A percentile compares a stretch with the other conserved stretches of the same genome.
These are phyloP conservation scores for Irena cyanogastra DNA, from an alignment of 2,113 vertebrate species.

Conservation along the genomic window DNA sequence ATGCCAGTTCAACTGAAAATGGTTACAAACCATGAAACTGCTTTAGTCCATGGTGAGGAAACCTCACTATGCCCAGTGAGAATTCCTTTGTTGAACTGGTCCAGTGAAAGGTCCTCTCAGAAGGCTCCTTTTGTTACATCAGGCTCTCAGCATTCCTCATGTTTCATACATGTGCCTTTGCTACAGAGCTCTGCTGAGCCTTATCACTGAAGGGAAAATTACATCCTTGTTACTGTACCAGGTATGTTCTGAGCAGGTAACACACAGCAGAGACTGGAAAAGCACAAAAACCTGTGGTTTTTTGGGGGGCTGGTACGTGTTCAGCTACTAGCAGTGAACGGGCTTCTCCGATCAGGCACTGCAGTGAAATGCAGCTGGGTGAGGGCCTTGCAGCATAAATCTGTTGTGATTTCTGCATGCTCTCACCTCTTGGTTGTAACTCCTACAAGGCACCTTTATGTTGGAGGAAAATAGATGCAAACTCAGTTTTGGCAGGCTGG, in stretches of 20 bases:
- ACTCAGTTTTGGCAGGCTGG: not conserved
- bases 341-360: not conserved
- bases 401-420: not conserved
- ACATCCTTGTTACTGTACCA: not conserved
- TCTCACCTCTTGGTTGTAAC: not conserved
- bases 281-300: not conserved
- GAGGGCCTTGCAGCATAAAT: not conserved
- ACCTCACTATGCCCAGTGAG: not conserved
- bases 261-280: not conserved
- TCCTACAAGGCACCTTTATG: not conserved
- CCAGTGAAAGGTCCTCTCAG: not conserved
- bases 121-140: not conserved
- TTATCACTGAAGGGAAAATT: not conserved
- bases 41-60: not conserved
- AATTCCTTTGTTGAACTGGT: not conserved
- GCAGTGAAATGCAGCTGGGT: not conserved
- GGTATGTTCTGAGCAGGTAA: not conserved
- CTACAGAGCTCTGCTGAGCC: not conserved
- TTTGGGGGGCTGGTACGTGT: rapidly evolving
- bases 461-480: not conserved
- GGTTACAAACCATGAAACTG: not conserved
- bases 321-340: not conserved
- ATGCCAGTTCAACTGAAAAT: not conserved
- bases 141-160: not conserved
- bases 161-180: not conserved